Base-by-base conservation (phyloP, 1,140 invertebrate species). In the Polypedilum pembai region DNA sequence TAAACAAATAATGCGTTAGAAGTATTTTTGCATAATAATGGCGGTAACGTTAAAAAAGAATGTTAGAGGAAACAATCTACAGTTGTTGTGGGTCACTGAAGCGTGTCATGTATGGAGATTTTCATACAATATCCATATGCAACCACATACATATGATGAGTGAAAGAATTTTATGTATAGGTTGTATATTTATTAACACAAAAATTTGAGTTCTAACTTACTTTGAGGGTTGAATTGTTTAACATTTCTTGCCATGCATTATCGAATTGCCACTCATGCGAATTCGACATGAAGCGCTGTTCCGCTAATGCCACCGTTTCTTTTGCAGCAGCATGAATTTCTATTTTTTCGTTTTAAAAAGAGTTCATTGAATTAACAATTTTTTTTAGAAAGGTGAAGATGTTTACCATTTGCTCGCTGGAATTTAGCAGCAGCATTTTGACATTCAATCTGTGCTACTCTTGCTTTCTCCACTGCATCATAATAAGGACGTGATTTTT, bases 231-330 rank as follows among this genome's bases (percentile, higher is more conserved):
- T 74, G 95, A 94, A 85, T 97, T 94, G 83, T 98, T 98, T 18
- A 98, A 86, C 94, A 97, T 97, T 86, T 98, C 96, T 84, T 98
- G 96, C 95, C 95, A 98, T 41, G 95, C 94, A 79, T 93, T 92
- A 82, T 97, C 94, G 82, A 89, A 93, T 81, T 92, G 88, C 87
- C 90, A 92, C 80, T 92, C 90, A 78, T 91, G 88, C 77, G 90
- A 88, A 80, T 91, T 90, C 79, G 88, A 91, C 77, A 94, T 84
- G 82, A 94, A 93, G 65, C 93, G 88, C 80, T 94, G 88, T 83
- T 98, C 96, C 1, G 95, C 95, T 76, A 96, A 81, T 7, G 92
- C 90, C 75, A 98, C 94, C 72, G 95, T 96, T 85, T 98, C 94
- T 84, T 96, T 96, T 3, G 96, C 95, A n/a, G 94, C 94, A 75